Percentiles rank a stretch among this genome's conserved stretches.
Evolutionary conservation across 2,113 vertebrate species (phyloP).

Genomic region (Propithecus coquereli): DNA sequence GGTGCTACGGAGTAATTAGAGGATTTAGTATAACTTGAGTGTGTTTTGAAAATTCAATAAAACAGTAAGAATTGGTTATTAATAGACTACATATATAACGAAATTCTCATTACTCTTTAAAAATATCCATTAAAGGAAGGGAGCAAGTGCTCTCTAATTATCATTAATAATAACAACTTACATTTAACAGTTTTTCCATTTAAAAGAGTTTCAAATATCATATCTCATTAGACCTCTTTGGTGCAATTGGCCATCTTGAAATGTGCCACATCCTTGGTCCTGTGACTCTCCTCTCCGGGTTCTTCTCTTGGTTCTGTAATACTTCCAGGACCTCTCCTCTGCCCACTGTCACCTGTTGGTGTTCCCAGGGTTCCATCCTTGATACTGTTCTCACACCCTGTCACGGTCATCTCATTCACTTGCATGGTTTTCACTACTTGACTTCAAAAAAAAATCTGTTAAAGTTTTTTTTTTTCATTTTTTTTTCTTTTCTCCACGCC

Average conservation of each 20-base stretch:
- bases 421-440: neutral
- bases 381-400: neutral
- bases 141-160: neutral
- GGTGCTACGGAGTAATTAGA: neutral
- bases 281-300: neutral
- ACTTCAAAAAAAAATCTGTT: too few relatives aligned
- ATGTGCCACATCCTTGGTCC: neutral
- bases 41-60: conserved; percentile 24
- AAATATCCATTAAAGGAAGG: conserved; percentile 14
- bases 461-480: too few relatives aligned
- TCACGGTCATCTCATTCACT: neutral
- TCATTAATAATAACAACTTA: neutral
- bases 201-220: neutral
- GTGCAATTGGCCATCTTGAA: neutral
- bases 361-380: neutral
- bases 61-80: neutral
- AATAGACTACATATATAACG: neutral
- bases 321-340: neutral
- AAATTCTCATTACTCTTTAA: conserved; percentile 35
- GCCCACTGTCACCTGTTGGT: neutral
- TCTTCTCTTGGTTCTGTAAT: neutral
- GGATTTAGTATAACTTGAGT: neutral
- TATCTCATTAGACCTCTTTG: neutral
- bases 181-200: neutral
- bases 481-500: neutral